Conservation (phyloP, 2,797 vertebrate species). For the Pelobates cultripes region DNA sequence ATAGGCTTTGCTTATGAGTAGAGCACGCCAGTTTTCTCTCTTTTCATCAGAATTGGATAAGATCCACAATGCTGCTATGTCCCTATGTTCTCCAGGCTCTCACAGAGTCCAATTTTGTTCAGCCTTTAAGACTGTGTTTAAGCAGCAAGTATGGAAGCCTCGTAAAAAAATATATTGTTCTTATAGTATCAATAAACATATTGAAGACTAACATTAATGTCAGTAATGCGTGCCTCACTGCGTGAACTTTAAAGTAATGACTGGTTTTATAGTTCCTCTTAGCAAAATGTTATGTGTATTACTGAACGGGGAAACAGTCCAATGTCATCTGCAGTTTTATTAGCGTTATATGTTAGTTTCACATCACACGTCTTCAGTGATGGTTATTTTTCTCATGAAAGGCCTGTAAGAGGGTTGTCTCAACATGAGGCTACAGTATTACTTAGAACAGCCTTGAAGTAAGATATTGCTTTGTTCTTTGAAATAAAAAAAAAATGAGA, state of each 20-base stretch:
- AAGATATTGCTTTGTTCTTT: too few relatives aligned
- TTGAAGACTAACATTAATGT: not conserved
- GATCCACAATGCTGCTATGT: not conserved
- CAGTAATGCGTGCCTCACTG: not conserved
- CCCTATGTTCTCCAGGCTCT: not conserved
- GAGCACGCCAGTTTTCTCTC: constrained; percentile 4
- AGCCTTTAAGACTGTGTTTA: not conserved
- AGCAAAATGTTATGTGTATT: not conserved
- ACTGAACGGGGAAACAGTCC: not conserved
- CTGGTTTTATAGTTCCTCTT: not conserved
- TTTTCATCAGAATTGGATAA: not conserved
- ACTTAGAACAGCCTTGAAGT: too few relatives aligned
- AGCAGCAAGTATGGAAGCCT: not conserved
- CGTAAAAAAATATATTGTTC: not conserved
- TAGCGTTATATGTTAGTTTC: not conserved
- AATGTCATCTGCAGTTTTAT: not conserved
- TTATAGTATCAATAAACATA: not conserved
- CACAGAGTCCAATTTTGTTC: not conserved
- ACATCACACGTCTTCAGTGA: too few relatives aligned
- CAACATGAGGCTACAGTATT: too few relatives aligned
- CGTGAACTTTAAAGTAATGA: not conserved
- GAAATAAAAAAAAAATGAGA: too few relatives aligned
- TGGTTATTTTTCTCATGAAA: too few relatives aligned
- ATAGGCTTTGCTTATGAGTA: constrained; percentile 11
- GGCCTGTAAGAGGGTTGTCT: too few relatives aligned